These are phyloP conservation scores for Semaprochilodus insignis DNA, from an alignment of 2,797 vertebrate species.

Conservation along the genomic window DNA sequence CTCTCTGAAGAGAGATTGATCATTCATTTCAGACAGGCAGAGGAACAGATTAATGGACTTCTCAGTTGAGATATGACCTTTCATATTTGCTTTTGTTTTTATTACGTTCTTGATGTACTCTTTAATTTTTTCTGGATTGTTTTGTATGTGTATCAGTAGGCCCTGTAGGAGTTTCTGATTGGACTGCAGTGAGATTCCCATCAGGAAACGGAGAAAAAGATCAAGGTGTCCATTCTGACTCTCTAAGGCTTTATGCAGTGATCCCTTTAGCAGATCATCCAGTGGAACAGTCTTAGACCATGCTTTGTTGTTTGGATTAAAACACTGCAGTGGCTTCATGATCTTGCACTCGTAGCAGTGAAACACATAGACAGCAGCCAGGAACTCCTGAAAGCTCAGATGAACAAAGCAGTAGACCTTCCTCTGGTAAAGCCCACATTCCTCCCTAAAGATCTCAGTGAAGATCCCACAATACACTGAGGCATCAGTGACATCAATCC, in stretches of 20 bases:
- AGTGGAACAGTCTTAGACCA: not conserved
- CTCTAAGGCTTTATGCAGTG: not conserved
- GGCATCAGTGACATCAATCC: not conserved
- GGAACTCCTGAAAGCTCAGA: not conserved
- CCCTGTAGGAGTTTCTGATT: not conserved
- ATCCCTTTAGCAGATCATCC: not conserved
- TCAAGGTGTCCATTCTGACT: not conserved
- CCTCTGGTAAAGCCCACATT: not conserved
- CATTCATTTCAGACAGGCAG: not conserved
- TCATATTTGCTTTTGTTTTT: not conserved
- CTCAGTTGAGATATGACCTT: not conserved
- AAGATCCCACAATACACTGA: not conserved
- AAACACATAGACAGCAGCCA: not conserved
- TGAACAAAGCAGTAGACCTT: constrained; percentile 1
- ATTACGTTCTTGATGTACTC: not conserved
- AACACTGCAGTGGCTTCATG: not conserved
- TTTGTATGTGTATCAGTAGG: not conserved
- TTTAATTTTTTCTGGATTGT: not conserved
- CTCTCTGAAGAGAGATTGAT: not conserved
- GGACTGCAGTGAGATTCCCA: not conserved
- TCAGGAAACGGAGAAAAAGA: not conserved
- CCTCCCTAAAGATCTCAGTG: not conserved
- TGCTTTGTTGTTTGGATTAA: not conserved
- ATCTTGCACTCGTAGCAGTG: not conserved
- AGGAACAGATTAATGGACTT: not conserved